Conservation (phyloP, 2,797 vertebrate genomes). For the Syngnathus rostellatus region DNA sequence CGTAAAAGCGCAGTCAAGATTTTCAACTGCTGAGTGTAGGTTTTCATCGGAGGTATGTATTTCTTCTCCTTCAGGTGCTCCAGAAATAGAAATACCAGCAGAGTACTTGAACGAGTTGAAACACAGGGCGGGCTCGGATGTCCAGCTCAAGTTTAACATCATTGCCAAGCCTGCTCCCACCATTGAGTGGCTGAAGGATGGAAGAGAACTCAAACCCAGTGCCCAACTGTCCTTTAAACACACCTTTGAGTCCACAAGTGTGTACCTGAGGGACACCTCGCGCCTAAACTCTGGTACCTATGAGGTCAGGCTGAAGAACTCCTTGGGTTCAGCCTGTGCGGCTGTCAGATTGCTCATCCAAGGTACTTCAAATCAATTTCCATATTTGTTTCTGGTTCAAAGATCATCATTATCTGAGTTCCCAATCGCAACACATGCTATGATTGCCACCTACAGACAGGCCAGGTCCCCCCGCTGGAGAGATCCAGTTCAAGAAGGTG, state of each 20-base stretch:
- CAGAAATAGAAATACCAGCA: conserved; percentile 85
- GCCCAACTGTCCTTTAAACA: conserved; percentile 80
- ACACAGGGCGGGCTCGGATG: conserved; percentile 79
- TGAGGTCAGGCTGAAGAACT: conserved; percentile 92
- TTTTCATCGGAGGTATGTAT: neutral
- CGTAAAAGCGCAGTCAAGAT: conserved; percentile 15
- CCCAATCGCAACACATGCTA: conserved; percentile 6
- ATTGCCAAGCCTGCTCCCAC: conserved; percentile 90
- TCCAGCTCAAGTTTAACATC: conserved; percentile 87
- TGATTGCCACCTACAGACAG: conserved; percentile 73
- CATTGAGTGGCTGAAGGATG: conserved; percentile 94
- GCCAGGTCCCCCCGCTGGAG: conserved; percentile 86
- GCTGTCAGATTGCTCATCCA: conserved; percentile 86
- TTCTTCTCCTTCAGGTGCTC: conserved; percentile 71
- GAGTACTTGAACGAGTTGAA: conserved; percentile 91
- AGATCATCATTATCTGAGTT: conserved; percentile 3
- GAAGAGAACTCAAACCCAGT: conserved; percentile 78
- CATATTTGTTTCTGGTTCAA: neutral
- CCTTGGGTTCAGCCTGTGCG: conserved; percentile 84
- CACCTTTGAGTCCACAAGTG: conserved; percentile 77
- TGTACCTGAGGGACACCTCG: conserved; percentile 85
- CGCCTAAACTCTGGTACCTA: conserved; percentile 88
- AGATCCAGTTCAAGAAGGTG: conserved; percentile 91
- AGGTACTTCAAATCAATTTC: conserved; percentile 65
- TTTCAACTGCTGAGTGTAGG: neutral